Conservation (phyloP, 1,140 invertebrate species). For the Drosophila willistoni region DNA sequence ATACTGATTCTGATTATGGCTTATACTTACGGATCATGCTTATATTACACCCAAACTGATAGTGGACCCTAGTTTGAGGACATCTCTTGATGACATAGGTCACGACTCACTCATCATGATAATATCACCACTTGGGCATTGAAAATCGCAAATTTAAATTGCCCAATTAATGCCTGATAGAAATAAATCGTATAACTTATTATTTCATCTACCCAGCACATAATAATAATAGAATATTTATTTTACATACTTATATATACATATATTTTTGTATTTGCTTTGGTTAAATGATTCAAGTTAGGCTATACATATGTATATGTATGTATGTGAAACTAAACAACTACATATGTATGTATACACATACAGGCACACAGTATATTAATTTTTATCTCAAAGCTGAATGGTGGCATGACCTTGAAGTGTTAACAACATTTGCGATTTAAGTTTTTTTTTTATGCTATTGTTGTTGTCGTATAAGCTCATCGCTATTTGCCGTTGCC, state of each 20-base stretch:
- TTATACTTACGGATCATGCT: no score
- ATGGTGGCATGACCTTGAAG: constrained; percentile 47
- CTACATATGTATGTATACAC: background rate
- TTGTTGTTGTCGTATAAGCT: constrained; percentile 24
- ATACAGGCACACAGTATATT: background rate
- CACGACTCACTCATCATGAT: background rate
- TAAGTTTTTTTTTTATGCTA: constrained; percentile 23
- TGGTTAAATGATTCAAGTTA: constrained; percentile 39
- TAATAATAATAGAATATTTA: background rate
- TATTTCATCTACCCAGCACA: background rate
- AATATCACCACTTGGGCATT: background rate
- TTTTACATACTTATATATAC: no score
- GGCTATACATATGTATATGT: constrained; percentile 36
- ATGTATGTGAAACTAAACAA: background rate
- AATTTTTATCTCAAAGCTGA: constrained; percentile 46
- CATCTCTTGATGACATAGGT: background rate
- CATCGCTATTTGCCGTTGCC: constrained; percentile 20
- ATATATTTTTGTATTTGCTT: background rate
- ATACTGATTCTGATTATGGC: no score
- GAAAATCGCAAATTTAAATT: background rate
- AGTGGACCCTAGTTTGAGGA: background rate
- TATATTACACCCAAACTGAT: background rate
- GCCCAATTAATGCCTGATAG: background rate
- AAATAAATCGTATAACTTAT: background rate
- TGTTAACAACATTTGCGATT: constrained; percentile 42